Percentiles rank a stretch among this genome's conserved stretches.
Conservation (phyloP, 1,140 invertebrate genomes). For the Drosophila varians region DNA sequence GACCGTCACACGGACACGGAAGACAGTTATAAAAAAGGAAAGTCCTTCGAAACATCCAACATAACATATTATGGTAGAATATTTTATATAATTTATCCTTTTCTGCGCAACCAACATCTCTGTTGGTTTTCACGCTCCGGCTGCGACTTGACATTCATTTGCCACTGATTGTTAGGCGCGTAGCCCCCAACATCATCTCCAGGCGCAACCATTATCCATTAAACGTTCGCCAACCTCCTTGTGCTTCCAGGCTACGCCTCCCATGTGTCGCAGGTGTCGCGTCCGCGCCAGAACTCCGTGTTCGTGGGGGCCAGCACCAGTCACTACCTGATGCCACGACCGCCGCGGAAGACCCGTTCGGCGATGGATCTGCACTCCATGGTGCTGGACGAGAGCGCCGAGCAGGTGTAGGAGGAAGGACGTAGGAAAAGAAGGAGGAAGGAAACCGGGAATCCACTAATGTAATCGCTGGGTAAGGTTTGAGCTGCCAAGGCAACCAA, state of each 20-base stretch:
- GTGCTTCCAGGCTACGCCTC: conserved; percentile 66
- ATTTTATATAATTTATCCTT: background rate
- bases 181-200: background rate
- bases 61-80: background rate
- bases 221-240: background rate
- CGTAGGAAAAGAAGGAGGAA: too few relatives aligned
- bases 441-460: background rate
- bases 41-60: background rate
- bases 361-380: conserved; percentile 92
- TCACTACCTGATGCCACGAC: conserved; percentile 86
- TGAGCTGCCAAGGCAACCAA: background rate
- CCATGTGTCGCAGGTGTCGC: conserved; percentile 58
- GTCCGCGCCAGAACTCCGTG: conserved; percentile 91
- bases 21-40: background rate
- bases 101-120: background rate
- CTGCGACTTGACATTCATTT: background rate
- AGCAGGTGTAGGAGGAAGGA: conserved; percentile 57
- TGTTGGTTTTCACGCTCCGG: background rate
- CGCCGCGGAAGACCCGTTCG: conserved; percentile 90
- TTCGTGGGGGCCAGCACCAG: conserved; percentile 90
- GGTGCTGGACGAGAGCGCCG: conserved; percentile 85
- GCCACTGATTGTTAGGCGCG: background rate
- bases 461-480: conserved; percentile 2
- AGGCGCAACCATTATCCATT: conserved; percentile 7
- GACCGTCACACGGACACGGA: background rate